Base-by-base conservation (phyloP, 2,888 invertebrate species). In the Penaeus monodon region DNA sequence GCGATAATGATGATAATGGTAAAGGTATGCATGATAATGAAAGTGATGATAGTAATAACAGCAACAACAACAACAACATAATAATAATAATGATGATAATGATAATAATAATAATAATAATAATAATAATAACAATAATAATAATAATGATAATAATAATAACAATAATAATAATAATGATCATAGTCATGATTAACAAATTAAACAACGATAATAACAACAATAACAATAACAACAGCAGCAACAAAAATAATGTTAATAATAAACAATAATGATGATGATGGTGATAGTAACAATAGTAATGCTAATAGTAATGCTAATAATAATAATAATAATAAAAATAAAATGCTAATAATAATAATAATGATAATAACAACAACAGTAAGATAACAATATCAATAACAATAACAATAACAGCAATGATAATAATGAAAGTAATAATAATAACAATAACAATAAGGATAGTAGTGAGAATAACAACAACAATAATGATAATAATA, bases 1-100 rank as follows among this genome's bases (percentile, higher is more conserved):
- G 29, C 29, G 12, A 78, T 49, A 78, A 78, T 49, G 27, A 78
- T 78, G 29, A 78, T 78, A 78, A 78, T 78, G 57, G 29, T 78
- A 78, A 77, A 38, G 38, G 27, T 77, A 44, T 17, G 22, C 1
- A 78, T 78, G 10, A 78, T 33, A 22, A 78, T 33, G 10, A 78
- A 44, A 78, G 29, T 78, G 57, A 78, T 22, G 29, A 29, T 78
- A 29, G 44, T 78, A 33, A 78, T 78, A 78, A 78, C 10, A 78
- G 20, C 29, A 33, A 8, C 29, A 78, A 29, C 4, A 33, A 78
- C 20, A 78, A 78, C 44, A 29, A 78, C 44, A 78, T 78, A 78
- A 78, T 78, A 78, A 78, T 29, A 78, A 33, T 78, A 78, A 4
- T 22, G 44, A 78, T 78, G 29, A 78, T 33, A 78, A 38, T 7